Percentiles rank a stretch among this genome's conserved stretches.
Evolutionary conservation across 2,888 invertebrate genomes (phyloP).

Genomic region (Augochlorella aurata): DNA sequence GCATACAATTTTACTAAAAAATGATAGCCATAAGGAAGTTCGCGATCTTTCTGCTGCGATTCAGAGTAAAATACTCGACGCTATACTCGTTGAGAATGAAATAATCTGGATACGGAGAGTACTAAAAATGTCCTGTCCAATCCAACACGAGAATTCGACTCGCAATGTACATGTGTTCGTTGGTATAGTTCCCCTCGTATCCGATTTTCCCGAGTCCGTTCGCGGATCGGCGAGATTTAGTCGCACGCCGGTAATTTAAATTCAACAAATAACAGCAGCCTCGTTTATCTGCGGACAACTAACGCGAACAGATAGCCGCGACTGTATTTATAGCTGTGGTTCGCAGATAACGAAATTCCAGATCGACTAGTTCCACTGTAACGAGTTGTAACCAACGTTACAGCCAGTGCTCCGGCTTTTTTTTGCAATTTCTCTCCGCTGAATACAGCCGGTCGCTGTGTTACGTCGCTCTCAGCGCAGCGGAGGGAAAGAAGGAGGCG

Average conservation of each 20-base stretch:
- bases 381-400: slow-evolving; percentile 15
- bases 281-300: slow-evolving; percentile 25
- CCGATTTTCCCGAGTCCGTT: neutral
- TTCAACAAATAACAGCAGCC: slow-evolving; percentile 22
- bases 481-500: neutral
- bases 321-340: slow-evolving; percentile 35
- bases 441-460: neutral
- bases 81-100: neutral
- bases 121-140: neutral
- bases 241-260: slow-evolving; percentile 14
- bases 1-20: no score
- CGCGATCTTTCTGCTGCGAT: no score
- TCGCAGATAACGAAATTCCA: slow-evolving; percentile 41
- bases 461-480: neutral
- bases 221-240: neutral
- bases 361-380: slow-evolving; percentile 32
- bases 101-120: neutral
- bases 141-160: neutral
- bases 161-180: no score
- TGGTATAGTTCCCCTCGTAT: neutral
- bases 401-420: neutral
- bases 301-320: slow-evolving; percentile 12
- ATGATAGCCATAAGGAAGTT: no score
- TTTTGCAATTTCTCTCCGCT: slow-evolving; percentile 9
- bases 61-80: neutral